Conservation (phyloP, 2,797 vertebrate genomes). For the Austrolebias charrua region DNA sequence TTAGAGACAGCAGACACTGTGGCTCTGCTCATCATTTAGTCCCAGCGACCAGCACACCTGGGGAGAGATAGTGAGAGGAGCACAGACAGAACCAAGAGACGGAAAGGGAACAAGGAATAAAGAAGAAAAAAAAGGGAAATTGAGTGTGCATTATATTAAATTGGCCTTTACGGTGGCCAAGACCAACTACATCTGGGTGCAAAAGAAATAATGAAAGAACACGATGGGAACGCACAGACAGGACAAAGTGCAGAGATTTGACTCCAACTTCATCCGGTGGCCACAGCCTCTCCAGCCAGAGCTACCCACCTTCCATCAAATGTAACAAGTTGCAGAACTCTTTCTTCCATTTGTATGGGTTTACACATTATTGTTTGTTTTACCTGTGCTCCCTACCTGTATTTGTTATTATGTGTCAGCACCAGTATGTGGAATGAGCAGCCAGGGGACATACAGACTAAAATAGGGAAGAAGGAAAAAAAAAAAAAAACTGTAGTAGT, state of each 20-base stretch:
- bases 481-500: constrained; percentile 43
- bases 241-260: constrained; percentile 2
- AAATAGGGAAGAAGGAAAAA: constrained; percentile 51
- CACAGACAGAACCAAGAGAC: constrained; percentile 14
- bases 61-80: constrained; percentile 30
- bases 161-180: constrained; percentile 26
- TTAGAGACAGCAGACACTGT: constrained; percentile 71
- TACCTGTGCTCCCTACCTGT: constrained; percentile 48
- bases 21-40: constrained; percentile 72
- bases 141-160: background rate
- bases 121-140: constrained; percentile 18
- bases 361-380: constrained; percentile 12
- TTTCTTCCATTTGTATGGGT: constrained; percentile 32
- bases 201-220: constrained; percentile 3
- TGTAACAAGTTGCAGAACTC: constrained; percentile 20
- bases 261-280: constrained; percentile 1
- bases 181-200: constrained; percentile 30
- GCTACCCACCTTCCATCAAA: constrained; percentile 14
- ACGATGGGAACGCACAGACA: constrained; percentile 17
- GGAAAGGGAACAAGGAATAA: constrained; percentile 20
- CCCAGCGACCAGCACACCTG: constrained; percentile 61
- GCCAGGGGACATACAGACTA: constrained; percentile 64
- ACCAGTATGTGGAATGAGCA: constrained; percentile 68
- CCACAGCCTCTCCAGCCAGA: background rate
- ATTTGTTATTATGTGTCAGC: constrained; percentile 73